phyloP scores from a whole-genome alignment of 2,888 invertebrate genomes.

The Sinelater perroti region DNA sequence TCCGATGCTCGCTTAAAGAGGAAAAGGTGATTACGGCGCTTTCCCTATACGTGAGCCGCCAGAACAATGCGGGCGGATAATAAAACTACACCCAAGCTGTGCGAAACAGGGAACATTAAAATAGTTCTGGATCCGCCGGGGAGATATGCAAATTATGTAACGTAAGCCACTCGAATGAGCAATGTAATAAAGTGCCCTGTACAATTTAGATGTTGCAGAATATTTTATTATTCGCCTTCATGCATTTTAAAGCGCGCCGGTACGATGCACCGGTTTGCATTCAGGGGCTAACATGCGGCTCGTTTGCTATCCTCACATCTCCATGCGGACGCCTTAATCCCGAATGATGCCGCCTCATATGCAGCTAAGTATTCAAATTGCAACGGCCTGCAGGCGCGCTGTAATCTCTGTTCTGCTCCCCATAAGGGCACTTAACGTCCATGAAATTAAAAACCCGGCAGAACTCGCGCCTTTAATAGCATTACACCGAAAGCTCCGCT shows the following conservation, averaged over 20 bases:
- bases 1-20: neutral
- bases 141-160: slow-evolving; percentile 36
- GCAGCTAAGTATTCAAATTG: too few relatives aligned
- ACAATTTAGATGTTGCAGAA: slow-evolving; percentile 28
- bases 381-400: too few relatives aligned
- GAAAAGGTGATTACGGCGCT: neutral
- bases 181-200: slow-evolving; percentile 34
- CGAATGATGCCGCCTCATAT: too few relatives aligned
- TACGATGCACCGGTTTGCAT: slow-evolving; percentile 9
- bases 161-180: slow-evolving; percentile 34
- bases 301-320: too few relatives aligned
- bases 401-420: too few relatives aligned
- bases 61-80: slow-evolving; percentile 5
- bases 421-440: too few relatives aligned
- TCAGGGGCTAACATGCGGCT: neutral
- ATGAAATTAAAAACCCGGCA: too few relatives aligned
- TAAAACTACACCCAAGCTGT: slow-evolving; percentile 12
- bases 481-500: slow-evolving; percentile 8
- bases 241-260: slow-evolving; percentile 27
- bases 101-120: slow-evolving; percentile 23
- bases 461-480: too few relatives aligned
- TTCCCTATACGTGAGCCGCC: neutral
- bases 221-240: slow-evolving; percentile 27
- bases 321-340: too few relatives aligned
- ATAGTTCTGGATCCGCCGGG: slow-evolving; percentile 18